Evolutionary conservation across 1,140 invertebrate species (phyloP).

Genomic region (Rhopalosiphum maidis): DNA sequence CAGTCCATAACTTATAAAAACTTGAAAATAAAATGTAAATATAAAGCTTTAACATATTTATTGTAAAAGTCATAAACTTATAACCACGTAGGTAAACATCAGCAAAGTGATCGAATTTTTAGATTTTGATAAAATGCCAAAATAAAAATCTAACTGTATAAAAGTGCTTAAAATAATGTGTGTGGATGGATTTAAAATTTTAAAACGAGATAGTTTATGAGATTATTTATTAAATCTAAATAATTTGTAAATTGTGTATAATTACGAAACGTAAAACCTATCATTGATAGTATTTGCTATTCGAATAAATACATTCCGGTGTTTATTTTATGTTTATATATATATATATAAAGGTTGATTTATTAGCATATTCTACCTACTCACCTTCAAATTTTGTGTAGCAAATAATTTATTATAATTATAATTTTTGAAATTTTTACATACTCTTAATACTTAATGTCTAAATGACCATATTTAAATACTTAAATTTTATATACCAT

Average conservation of each 20-base stretch:
- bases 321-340: too few relatives aligned
- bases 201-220: not conserved
- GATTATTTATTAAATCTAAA: not conserved
- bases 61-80: constrained; percentile 8
- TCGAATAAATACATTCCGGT: too few relatives aligned
- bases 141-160: not conserved
- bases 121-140: constrained; percentile 22
- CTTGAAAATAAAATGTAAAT: constrained; percentile 6
- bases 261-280: not conserved
- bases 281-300: too few relatives aligned
- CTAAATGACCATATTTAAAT: too few relatives aligned
- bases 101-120: not conserved
- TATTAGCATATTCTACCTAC: too few relatives aligned
- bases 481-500: too few relatives aligned
- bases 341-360: too few relatives aligned
- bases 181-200: not conserved
- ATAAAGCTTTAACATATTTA: not conserved
- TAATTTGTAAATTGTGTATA: not conserved
- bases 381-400: too few relatives aligned
- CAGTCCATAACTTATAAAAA: not conserved
- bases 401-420: too few relatives aligned
- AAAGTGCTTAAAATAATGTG: not conserved
- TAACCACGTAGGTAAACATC: not conserved
- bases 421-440: too few relatives aligned
- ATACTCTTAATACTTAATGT: too few relatives aligned